Conservation (phyloP, 2,113 vertebrate genomes). For the Lycaon pictus region DNA sequence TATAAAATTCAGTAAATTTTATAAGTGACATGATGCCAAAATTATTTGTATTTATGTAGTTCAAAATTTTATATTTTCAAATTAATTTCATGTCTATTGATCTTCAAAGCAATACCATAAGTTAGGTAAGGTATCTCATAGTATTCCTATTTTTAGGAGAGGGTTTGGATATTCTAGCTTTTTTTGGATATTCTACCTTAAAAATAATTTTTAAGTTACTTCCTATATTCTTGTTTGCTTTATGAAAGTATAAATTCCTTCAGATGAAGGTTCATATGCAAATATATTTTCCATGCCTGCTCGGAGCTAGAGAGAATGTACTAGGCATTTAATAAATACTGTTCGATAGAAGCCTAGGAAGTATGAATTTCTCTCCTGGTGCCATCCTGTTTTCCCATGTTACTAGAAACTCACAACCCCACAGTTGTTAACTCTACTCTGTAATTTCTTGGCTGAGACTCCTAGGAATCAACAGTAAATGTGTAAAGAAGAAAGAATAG, state of each 20-base stretch:
- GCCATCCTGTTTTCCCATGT: not conserved
- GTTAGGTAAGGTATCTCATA: not conserved
- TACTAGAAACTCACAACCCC: not conserved
- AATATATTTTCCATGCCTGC: not conserved
- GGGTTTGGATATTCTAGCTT: not conserved
- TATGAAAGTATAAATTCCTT: not conserved
- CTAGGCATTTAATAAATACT: not conserved
- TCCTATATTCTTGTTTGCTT: not conserved
- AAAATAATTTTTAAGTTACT: not conserved
- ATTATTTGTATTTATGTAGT: not conserved
- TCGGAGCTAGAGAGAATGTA: not conserved
- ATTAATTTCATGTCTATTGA: not conserved
- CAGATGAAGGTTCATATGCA: not conserved
- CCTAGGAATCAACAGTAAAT: not conserved
- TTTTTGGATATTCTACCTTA: not conserved
- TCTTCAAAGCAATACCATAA: not conserved
- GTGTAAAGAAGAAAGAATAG: not conserved
- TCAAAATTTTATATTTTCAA: not conserved
- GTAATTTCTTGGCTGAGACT: not conserved
- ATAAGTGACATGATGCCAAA: not conserved
- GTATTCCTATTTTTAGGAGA: not conserved
- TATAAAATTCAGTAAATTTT: not conserved
- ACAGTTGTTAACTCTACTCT: not conserved
- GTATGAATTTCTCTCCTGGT: not conserved
- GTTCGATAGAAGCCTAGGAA: not conserved